Conservation (phyloP, 2,888 invertebrate genomes). For the Fissipunctia ypsillon region DNA sequence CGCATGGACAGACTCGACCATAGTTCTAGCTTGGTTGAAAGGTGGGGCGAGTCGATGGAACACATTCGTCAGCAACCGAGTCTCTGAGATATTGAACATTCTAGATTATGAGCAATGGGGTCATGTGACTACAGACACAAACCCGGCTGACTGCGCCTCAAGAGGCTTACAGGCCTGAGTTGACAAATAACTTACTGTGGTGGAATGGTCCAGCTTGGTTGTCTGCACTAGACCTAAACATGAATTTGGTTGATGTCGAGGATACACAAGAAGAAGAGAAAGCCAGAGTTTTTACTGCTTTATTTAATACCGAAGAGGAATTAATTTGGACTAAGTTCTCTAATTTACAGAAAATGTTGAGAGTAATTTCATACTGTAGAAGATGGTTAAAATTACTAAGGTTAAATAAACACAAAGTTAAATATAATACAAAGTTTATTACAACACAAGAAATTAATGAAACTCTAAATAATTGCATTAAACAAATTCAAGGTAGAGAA, state of each 20-base stretch:
- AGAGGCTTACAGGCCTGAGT: too few species aligned
- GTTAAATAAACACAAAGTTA: too few species aligned
- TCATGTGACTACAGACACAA: conserved; percentile 5
- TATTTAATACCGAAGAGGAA: neutral
- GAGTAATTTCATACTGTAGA: too few species aligned
- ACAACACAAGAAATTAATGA: neutral
- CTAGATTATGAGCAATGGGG: conserved; percentile 6
- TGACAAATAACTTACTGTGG: too few species aligned
- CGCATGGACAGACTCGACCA: conserved; percentile 23
- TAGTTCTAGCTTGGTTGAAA: conserved; percentile 17
- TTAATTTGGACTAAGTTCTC: conserved; percentile 35
- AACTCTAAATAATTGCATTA: neutral
- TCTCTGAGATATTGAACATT: conserved; percentile 24
- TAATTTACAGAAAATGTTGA: conserved; percentile 16
- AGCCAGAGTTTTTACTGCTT: too few species aligned
- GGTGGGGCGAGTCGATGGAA: conserved; percentile 2
- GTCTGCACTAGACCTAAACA: too few species aligned
- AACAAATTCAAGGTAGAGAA: neutral
- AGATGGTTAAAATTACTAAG: too few species aligned
- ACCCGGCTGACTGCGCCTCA: too few species aligned
- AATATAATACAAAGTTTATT: neutral
- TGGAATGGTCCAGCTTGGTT: too few species aligned
- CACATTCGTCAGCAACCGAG: neutral
- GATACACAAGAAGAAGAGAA: neutral
- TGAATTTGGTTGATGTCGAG: neutral